A percentile compares a stretch with the other conserved stretches of the same genome.
These are phyloP conservation scores for Laupala kohalensis DNA, from an alignment of 1,140 invertebrate species.

Conservation along the genomic window DNA sequence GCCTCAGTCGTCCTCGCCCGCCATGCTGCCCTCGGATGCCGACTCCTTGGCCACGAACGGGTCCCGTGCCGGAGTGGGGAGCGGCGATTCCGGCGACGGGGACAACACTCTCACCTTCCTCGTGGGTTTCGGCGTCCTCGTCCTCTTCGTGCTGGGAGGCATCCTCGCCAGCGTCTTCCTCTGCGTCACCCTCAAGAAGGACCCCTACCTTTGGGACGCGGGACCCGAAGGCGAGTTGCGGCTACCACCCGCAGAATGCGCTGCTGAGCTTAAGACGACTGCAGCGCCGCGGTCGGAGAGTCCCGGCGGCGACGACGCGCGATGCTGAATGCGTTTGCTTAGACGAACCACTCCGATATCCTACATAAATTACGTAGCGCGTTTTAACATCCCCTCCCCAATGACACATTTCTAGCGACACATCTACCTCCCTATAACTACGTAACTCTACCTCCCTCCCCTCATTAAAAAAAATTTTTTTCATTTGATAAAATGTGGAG, in stretches of 20 bases:
- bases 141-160: constrained; percentile 7
- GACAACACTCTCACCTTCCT: constrained; percentile 12
- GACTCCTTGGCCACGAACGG: not conserved
- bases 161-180: constrained; percentile 12
- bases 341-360: too few species aligned
- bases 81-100: not conserved
- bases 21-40: not conserved
- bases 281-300: too few species aligned
- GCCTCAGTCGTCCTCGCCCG: too few species aligned
- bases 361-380: too few species aligned
- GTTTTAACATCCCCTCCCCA: too few species aligned
- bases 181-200: constrained; percentile 13
- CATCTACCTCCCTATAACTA: too few species aligned
- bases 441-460: too few species aligned
- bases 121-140: constrained; percentile 10
- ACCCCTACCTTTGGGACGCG: constrained; percentile 13
- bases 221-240: constrained; percentile 4
- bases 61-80: not conserved
- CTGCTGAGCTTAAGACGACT: not conserved
- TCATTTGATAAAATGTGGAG: too few species aligned
- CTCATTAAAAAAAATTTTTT: too few species aligned
- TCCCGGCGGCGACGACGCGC: not conserved
- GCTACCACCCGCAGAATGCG: not conserved
- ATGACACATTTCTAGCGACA: too few species aligned
- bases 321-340: too few species aligned